Percentiles rank a stretch among this genome's conserved stretches.
Conservation (phyloP, 2,113 vertebrate species). For the Ramphastos sulfuratus region DNA sequence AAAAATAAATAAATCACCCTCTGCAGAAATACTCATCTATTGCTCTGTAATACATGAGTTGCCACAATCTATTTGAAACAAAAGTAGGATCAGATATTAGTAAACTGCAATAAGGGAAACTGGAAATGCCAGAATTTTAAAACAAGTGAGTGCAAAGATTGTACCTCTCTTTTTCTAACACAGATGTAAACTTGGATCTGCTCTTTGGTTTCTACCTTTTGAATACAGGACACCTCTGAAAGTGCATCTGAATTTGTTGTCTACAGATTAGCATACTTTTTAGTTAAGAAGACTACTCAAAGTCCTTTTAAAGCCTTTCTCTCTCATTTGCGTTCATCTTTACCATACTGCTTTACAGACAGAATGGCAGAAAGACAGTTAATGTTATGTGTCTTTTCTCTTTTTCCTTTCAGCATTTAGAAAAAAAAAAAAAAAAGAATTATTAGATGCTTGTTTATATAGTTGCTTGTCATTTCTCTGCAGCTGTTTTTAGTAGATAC, state of each 20-base stretch:
- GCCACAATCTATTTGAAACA: background rate
- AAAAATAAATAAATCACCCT: background rate
- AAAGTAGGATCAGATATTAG: background rate
- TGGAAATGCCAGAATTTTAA: background rate
- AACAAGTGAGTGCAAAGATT: background rate
- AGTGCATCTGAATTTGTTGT: background rate
- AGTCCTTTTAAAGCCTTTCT: background rate
- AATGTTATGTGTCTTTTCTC: background rate
- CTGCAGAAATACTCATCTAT: background rate
- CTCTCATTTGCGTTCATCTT: background rate
- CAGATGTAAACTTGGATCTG: background rate
- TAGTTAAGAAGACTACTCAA: background rate
- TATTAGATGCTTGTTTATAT: background rate
- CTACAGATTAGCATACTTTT: constrained; percentile 13
- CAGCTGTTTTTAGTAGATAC: constrained; percentile 1
- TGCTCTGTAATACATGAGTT: background rate
- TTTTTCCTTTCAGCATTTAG: background rate
- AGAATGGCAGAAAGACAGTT: background rate
- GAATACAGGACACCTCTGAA: background rate
- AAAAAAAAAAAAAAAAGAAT: background rate
- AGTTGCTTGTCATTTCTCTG: background rate
- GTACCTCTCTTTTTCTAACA: background rate
- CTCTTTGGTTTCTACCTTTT: background rate
- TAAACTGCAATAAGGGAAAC: background rate
- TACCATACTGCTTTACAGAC: background rate